Base-by-base conservation (phyloP, 2,797 vertebrate genomes). In the Sphenopsis melanotis region DNA sequence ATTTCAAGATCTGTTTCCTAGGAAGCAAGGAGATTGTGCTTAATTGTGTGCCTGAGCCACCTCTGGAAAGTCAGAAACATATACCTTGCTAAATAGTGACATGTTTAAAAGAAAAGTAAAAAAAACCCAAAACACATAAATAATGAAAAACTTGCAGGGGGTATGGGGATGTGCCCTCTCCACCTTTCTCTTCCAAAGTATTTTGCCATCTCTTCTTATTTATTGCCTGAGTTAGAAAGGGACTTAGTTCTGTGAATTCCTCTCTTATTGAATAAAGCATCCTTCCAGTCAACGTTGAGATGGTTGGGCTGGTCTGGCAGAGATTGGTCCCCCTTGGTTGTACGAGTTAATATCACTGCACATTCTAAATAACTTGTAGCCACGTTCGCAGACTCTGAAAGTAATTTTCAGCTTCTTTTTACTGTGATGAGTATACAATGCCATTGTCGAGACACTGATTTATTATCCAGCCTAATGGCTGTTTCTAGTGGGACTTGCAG, bases 391-490 rank as follows among this genome's bases (percentile, higher is more conserved):
- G 77, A 34, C 19, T 72, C 41, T 59, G 34, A 55, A 55, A 87
- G 41, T 83, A 3, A 59, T 82, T 79, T 66, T 34, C 15, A 60
- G 23, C 47, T 91, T 49, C 21, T 46, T 94, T 95, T 83, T 70
- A 12, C 39, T 65, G 12, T 75, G 61, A 75, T 47, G 49, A n/a
- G 41, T 87, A 8, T 56, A 47, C 0, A 9, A 49, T 74, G 27
- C 60, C 11, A 3, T 91, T 95, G 56, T 95, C 59, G 59, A 79
- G 55, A 76, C n/a, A 19, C 21, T 94, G 78, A 95, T 95, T 85
- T 88, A 80, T 96, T 91, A 72, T 66, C 41, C 50, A 83, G 30
- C 16, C 63, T 82, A 71, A 74, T 85, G 53, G 17, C 59, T 77
- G 1, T 68, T 95, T 89, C 78, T 90, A 56, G 47, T 55, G 78